phyloP scores from a whole-genome alignment of 2,797 vertebrate species.

The Protosalanx chinensis region DNA sequence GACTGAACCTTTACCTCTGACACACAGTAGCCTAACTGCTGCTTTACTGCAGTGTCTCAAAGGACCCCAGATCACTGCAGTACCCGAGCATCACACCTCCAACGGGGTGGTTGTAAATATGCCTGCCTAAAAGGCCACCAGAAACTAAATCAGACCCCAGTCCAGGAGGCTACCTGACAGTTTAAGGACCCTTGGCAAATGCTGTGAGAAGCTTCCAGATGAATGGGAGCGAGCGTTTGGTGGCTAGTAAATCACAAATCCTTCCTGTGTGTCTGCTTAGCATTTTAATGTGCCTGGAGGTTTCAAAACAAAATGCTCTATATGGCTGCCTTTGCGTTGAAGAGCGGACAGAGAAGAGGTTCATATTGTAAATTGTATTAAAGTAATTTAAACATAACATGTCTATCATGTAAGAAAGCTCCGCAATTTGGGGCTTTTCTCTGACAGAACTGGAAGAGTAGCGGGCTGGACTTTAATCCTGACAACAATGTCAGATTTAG shows the following conservation, averaged over 20 bases:
- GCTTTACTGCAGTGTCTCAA: slow-evolving; percentile 15
- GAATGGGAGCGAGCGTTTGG: slow-evolving; percentile 1
- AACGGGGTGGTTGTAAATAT: slow-evolving; percentile 3
- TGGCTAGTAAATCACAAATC: not conserved
- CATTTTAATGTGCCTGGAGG: slow-evolving; percentile 3
- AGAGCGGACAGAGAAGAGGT: not conserved
- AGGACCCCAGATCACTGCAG: slow-evolving; percentile 15
- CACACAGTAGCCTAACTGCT: not conserved
- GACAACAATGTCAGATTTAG: slow-evolving; percentile 7
- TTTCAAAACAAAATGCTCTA: not conserved
- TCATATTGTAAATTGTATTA: not conserved
- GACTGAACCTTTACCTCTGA: not conserved
- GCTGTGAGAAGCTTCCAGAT: too few species aligned
- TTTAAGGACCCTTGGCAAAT: not conserved
- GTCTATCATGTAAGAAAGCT: not conserved
- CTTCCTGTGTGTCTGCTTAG: slow-evolving; percentile 2
- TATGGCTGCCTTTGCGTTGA: not conserved
- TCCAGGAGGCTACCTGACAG: not conserved
- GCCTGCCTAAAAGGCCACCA: not conserved
- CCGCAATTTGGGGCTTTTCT: not conserved
- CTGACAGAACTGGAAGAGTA: not conserved
- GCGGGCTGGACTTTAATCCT: not conserved
- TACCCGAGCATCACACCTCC: not conserved
- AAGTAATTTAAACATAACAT: not conserved
- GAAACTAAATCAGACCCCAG: not conserved